Evolutionary conservation across 2,888 invertebrate species (phyloP), one percentile per base, ranked within the genome.

Genomic region (Volucella inanis): DNA sequence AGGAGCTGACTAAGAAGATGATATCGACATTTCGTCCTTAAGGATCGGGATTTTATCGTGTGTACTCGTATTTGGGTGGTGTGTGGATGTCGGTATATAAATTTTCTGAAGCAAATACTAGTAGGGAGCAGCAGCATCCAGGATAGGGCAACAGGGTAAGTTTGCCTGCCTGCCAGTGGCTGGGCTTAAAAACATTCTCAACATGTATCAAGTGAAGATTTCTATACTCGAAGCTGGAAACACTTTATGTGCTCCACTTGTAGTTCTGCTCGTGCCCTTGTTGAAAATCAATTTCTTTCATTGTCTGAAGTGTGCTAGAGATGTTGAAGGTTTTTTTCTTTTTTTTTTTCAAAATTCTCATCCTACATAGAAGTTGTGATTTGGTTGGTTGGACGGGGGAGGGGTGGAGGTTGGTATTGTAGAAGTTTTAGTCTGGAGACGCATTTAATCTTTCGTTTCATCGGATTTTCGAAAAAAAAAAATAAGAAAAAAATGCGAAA

Each of bases 261-360:
- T 82, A 78, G 77, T 86, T 74, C 77, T 78, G 68, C 77, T 78
- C 64, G 77, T 86, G 86, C 82, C 82, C 86, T 86, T 86, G 82
- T 78, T 82, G 86, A 86, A 82, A 86, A 86, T 82, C 86, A 82
- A 86, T 86, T 86, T 86, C 82, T 77, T 86, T 82, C 82, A 86
- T 82, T 82, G 82, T 86, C 86, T 86, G 86, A 86, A 86, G 82
- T 76, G 62, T 68, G 71, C 85, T 81, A 72, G 81, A 85, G 76
- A 81, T 81, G 41, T 68, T n/a, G 77, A 43, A 55, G 22, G 41
- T 50, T 49, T 77, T 49, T 74, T 49, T 65, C 4, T 18, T 2
- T 10, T 8, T 41, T 52, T 57, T 43, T 45, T 43, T n/a, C 0
- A 18, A 47, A n/a, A 38, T 31, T 18, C 14, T 8, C 18, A 22